Evolutionary conservation across 2,113 vertebrate genomes (phyloP).

Genomic region (Caranx melampygus): DNA sequence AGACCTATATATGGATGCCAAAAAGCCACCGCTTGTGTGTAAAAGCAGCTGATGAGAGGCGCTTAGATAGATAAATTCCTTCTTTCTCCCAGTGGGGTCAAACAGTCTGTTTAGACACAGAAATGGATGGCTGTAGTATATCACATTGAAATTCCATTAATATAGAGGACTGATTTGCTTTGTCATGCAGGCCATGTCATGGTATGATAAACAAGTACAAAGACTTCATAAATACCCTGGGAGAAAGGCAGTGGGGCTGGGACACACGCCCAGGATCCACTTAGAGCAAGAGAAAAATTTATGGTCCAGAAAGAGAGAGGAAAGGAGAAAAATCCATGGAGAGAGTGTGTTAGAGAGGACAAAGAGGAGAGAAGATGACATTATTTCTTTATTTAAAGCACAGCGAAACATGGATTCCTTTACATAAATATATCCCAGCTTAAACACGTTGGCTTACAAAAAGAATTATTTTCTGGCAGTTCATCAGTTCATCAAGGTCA

Average conservation of each 20-base stretch:
- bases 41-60: slow-evolving; percentile 19
- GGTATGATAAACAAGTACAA: slow-evolving; percentile 69
- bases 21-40: slow-evolving; percentile 13
- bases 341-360: slow-evolving; percentile 29
- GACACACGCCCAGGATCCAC: slow-evolving; percentile 76
- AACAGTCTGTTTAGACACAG: slow-evolving; percentile 56
- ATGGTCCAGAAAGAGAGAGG: slow-evolving; percentile 45
- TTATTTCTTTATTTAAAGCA: background rate
- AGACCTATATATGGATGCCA: slow-evolving; percentile 28
- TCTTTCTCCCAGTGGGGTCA: slow-evolving; percentile 27
- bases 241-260: slow-evolving; percentile 55
- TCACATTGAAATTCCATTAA: slow-evolving; percentile 73
- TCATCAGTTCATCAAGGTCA: background rate
- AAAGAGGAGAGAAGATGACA: slow-evolving; percentile 5
- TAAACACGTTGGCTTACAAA: background rate
- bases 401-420: background rate
- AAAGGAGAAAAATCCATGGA: slow-evolving; percentile 42
- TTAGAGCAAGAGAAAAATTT: slow-evolving; percentile 74
- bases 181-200: slow-evolving; percentile 61
- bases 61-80: slow-evolving; percentile 34
- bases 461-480: background rate
- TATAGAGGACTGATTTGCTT: slow-evolving; percentile 60
- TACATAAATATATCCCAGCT: background rate
- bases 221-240: slow-evolving; percentile 69
- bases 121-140: slow-evolving; percentile 54